Evolutionary conservation across 1,140 invertebrate species (phyloP).

Genomic region (Plectrocnemia conspersa): DNA sequence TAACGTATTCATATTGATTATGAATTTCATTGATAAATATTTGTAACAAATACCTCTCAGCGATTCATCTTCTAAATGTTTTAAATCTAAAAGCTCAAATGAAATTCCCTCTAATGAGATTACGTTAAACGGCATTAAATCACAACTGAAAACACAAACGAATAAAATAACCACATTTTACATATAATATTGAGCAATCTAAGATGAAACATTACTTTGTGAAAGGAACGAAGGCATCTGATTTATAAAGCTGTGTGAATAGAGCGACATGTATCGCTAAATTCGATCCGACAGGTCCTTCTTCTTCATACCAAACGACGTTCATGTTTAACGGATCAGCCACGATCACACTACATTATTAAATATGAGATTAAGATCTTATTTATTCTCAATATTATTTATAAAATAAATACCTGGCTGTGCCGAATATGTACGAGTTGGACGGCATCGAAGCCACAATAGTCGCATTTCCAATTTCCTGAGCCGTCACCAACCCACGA

Average conservation of each 20-base stretch:
- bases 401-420: conserved; percentile 21
- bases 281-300: conserved; percentile 19
- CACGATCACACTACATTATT: conserved; percentile 23
- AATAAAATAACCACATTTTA: not conserved
- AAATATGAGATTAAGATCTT: not conserved
- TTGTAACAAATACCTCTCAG: not conserved
- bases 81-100: conserved; percentile 16
- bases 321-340: conserved; percentile 27
- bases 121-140: conserved; percentile 25
- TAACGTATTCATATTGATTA: not conserved
- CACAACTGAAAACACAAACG: conserved; percentile 24
- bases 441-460: conserved; percentile 27
- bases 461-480: conserved; percentile 14
- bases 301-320: conserved; percentile 25
- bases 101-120: conserved; percentile 22
- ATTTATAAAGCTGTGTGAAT: conserved; percentile 10
- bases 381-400: not conserved
- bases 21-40: not conserved
- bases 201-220: conserved; percentile 20
- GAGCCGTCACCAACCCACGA: conserved; percentile 19
- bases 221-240: conserved; percentile 13
- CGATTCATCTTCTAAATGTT: not conserved
- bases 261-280: conserved; percentile 27
- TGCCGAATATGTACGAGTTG: conserved; percentile 26
- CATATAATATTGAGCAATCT: not conserved